phyloP scores from a whole-genome alignment of 2,797 vertebrate species.

The Morelia viridis region DNA sequence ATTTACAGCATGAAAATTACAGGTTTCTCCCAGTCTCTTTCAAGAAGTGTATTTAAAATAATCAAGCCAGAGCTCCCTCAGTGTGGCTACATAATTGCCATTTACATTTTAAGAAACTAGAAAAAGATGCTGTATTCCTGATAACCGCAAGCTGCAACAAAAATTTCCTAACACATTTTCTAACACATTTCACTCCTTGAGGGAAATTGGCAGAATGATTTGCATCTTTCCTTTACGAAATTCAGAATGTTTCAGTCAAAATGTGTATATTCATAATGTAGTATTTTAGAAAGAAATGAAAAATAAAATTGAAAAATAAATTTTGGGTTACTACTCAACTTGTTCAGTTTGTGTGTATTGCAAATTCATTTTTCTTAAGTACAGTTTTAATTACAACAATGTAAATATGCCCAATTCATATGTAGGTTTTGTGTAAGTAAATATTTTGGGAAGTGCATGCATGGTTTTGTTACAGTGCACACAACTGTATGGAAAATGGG shows the following conservation, averaged over 20 bases:
- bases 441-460: background rate
- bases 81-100: slow-evolving; percentile 13
- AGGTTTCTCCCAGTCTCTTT: background rate
- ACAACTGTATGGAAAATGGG: background rate
- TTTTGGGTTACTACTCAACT: background rate
- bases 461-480: background rate
- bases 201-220: background rate
- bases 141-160: background rate
- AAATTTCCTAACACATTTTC: background rate
- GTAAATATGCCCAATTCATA: background rate
- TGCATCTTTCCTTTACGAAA: background rate
- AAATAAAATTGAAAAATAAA: background rate
- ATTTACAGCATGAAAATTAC: slow-evolving; percentile 1
- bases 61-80: background rate
- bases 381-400: background rate
- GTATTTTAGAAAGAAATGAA: background rate
- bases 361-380: background rate
- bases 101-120: slow-evolving; percentile 10
- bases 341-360: background rate
- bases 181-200: background rate
- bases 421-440: background rate
- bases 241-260: background rate
- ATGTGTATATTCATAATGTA: background rate
- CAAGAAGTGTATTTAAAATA: slow-evolving; percentile 18
- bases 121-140: background rate